Percentiles rank a stretch among this genome's conserved stretches.
phyloP scores from a whole-genome alignment of 1,140 invertebrate species.

The Uloborus diversus region DNA sequence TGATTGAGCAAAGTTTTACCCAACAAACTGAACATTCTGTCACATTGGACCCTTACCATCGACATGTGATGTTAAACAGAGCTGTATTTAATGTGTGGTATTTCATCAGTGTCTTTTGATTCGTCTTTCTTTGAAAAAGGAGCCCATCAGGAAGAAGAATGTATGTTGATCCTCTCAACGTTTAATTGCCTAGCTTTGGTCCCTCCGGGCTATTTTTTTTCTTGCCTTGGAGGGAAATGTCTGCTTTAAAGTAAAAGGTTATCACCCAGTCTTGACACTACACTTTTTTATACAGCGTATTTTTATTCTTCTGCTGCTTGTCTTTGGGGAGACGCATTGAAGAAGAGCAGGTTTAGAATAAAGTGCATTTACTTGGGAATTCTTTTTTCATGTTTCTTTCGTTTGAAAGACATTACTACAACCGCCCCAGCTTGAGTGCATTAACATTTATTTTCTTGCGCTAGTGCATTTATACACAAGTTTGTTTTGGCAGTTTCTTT shows the following conservation, averaged over 20 bases:
- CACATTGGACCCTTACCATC: background rate
- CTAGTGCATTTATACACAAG: too few species aligned
- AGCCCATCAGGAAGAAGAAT: slow-evolving; percentile 25
- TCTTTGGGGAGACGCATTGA: background rate
- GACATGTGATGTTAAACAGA: slow-evolving; percentile 36
- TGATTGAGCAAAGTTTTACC: slow-evolving; percentile 4
- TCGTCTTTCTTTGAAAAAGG: background rate
- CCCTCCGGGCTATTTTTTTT: slow-evolving; percentile 1
- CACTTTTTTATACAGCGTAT: background rate
- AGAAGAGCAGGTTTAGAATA: background rate
- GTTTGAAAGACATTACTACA: too few species aligned
- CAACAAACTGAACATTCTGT: slow-evolving; percentile 19
- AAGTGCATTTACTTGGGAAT: too few species aligned
- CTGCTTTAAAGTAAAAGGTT: slow-evolving; percentile 37
- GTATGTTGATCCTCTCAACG: slow-evolving; percentile 28
- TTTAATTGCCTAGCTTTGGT: slow-evolving; percentile 28
- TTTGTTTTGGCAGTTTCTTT: too few species aligned
- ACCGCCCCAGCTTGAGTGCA: too few species aligned
- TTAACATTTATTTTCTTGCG: too few species aligned
- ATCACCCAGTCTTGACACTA: slow-evolving; percentile 7
- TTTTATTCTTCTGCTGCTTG: background rate
- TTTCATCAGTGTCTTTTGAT: background rate
- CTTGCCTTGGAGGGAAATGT: slow-evolving; percentile 18
- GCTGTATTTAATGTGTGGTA: background rate
- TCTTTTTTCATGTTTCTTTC: too few species aligned